Conservation (phyloP, 2,888 invertebrate species). For the Mythimna loreyi region DNA sequence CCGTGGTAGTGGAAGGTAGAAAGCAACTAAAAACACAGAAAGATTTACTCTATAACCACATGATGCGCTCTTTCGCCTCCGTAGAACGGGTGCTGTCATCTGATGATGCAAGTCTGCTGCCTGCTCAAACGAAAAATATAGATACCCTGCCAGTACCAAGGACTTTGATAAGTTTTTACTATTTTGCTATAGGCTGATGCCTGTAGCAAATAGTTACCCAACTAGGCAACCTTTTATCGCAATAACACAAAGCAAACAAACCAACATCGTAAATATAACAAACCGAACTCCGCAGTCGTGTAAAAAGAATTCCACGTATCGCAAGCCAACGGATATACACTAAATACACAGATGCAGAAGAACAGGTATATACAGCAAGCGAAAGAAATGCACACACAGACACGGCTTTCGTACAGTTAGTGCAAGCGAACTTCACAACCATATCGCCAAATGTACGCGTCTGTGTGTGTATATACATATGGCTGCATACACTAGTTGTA, state of each 20-base stretch:
- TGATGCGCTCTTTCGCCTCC: too few relatives aligned
- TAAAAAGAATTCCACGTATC: constrained; percentile 28
- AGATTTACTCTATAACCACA: too few relatives aligned
- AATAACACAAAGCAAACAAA: constrained; percentile 17
- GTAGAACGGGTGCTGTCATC: too few relatives aligned
- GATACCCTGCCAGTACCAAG: too few relatives aligned
- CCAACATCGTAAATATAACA: neutral
- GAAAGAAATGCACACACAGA: neutral
- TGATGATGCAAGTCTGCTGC: too few relatives aligned
- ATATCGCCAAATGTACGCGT: too few relatives aligned
- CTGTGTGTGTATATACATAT: accelerated
- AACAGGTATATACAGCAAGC: neutral
- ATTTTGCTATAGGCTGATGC: too few relatives aligned
- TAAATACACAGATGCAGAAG: neutral
- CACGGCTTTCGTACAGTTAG: neutral
- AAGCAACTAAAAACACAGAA: too few relatives aligned
- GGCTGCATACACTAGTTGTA: neutral
- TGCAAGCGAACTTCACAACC: neutral
- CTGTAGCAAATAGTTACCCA: neutral
- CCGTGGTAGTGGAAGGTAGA: too few relatives aligned
- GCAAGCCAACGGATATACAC: constrained; percentile 12
- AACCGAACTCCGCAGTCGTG: neutral
- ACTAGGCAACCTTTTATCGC: neutral
- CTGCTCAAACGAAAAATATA: neutral
- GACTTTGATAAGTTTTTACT: too few relatives aligned